A percentile compares a stretch with the other conserved stretches of the same genome.
These are phyloP conservation scores for Holacanthella duospinosa DNA, from an alignment of 2,888 invertebrate genomes.

Conservation along the genomic window DNA sequence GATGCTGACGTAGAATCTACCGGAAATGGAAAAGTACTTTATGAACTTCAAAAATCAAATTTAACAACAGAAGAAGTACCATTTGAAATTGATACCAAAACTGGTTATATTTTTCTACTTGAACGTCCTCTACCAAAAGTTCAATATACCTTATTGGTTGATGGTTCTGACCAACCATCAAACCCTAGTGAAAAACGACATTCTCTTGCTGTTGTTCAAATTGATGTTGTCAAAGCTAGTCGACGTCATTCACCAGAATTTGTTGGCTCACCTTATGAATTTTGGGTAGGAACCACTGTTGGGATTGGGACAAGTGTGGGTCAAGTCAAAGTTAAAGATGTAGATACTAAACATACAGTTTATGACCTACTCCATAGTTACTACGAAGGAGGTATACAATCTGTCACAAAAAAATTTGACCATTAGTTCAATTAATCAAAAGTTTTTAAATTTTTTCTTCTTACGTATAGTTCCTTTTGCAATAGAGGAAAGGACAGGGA, in stretches of 20 bases:
- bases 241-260: slow-evolving; percentile 53
- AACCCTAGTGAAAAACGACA: slow-evolving; percentile 74
- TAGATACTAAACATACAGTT: slow-evolving; percentile 54
- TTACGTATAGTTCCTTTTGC: slow-evolving; percentile 65
- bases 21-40: slow-evolving; percentile 63
- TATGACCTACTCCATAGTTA: slow-evolving; percentile 76
- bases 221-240: slow-evolving; percentile 55
- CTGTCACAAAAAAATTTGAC: too few species aligned
- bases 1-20: slow-evolving; percentile 62
- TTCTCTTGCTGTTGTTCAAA: slow-evolving; percentile 72
- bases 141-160: slow-evolving; percentile 68
- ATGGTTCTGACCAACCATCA: slow-evolving; percentile 69
- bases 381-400: slow-evolving; percentile 61
- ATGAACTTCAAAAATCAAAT: slow-evolving; percentile 54
- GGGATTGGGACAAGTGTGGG: slow-evolving; percentile 75
- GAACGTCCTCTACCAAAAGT: slow-evolving; percentile 57
- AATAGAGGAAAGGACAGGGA: slow-evolving; percentile 76
- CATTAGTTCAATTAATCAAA: too few species aligned
- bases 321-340: slow-evolving; percentile 65
- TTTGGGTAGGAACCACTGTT: slow-evolving; percentile 76
- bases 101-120: slow-evolving; percentile 57
- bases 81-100: slow-evolving; percentile 60
- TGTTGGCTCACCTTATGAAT: slow-evolving; percentile 74
- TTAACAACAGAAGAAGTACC: slow-evolving; percentile 50
- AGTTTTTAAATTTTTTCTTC: not conserved